Evolutionary conservation across 2,888 invertebrate species (phyloP).

Genomic region (Cetonia aurata): DNA sequence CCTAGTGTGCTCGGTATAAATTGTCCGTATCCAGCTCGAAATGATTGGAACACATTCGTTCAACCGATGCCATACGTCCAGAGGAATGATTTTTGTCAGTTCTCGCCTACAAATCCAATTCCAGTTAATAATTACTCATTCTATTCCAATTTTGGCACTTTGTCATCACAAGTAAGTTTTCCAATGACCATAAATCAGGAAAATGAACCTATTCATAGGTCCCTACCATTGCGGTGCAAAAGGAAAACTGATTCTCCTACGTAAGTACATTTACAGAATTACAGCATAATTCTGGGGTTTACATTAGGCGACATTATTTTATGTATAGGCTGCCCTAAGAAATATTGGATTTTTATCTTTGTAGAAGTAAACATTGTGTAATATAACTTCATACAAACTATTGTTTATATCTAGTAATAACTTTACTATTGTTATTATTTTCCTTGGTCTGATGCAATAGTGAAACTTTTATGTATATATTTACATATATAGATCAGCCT

Average conservation of each 20-base stretch:
- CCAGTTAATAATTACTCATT: conserved; percentile 48
- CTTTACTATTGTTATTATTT: too few species aligned
- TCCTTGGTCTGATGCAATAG: too few species aligned
- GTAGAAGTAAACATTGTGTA: too few species aligned
- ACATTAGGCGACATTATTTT: too few species aligned
- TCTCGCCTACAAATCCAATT: conserved; percentile 39
- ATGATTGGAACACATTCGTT: conserved; percentile 47
- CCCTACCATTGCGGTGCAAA: conserved; percentile 55
- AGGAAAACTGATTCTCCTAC: conserved; percentile 63
- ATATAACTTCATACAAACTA: too few species aligned
- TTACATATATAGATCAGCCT: too few species aligned
- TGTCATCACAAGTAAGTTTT: conserved; percentile 49
- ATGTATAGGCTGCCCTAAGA: too few species aligned
- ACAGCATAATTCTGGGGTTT: too few species aligned
- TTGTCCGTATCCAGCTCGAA: conserved; percentile 56
- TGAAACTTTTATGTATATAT: too few species aligned
- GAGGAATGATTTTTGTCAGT: conserved; percentile 43
- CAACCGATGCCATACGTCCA: conserved; percentile 28
- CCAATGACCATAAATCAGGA: conserved; percentile 45
- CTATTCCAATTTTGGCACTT: conserved; percentile 49
- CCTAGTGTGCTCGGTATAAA: conserved; percentile 61
- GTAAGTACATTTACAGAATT: conserved; percentile 58
- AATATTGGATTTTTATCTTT: background rate
- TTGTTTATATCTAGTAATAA: too few species aligned
- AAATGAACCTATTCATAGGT: conserved; percentile 42